These are phyloP conservation scores for Rhagologus leucostigma DNA, from an alignment of 2,113 vertebrate genomes.

Conservation along the genomic window DNA sequence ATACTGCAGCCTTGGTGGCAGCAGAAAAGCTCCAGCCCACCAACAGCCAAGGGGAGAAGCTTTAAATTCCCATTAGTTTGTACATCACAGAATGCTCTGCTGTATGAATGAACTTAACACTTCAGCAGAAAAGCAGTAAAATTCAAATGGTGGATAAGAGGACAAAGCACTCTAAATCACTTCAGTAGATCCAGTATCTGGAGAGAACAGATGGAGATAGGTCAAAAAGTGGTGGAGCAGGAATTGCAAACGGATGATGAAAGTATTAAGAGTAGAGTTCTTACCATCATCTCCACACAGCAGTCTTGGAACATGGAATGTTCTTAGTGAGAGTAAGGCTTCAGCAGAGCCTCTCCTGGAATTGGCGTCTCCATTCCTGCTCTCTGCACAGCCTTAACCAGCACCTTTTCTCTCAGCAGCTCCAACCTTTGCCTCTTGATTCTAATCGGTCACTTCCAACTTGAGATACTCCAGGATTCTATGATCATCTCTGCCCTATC, in stretches of 20 bases:
- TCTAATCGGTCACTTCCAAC: not conserved
- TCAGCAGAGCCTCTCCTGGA: not conserved
- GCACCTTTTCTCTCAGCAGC: not conserved
- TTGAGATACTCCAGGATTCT: not conserved
- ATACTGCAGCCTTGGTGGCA: not conserved
- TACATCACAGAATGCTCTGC: accelerated
- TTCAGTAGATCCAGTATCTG: not conserved
- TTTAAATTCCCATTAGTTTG: not conserved
- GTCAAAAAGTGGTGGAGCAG: not conserved
- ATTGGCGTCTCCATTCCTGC: not conserved
- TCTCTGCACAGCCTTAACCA: not conserved
- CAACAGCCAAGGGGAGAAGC: not conserved
- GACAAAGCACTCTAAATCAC: not conserved
- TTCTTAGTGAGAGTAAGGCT: not conserved
- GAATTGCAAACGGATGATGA: not conserved
- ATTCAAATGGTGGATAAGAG: not conserved
- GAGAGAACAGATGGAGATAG: not conserved
- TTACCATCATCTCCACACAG: not conserved
- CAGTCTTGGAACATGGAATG: not conserved
- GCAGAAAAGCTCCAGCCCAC: not conserved
- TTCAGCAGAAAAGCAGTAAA: not conserved
- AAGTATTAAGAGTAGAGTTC: not conserved
- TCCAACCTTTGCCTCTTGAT: not conserved
- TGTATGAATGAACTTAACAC: not conserved
- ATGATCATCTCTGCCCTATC: not conserved